phyloP scores from a whole-genome alignment of 2,888 invertebrate species.

The Cremastinae sp. region DNA sequence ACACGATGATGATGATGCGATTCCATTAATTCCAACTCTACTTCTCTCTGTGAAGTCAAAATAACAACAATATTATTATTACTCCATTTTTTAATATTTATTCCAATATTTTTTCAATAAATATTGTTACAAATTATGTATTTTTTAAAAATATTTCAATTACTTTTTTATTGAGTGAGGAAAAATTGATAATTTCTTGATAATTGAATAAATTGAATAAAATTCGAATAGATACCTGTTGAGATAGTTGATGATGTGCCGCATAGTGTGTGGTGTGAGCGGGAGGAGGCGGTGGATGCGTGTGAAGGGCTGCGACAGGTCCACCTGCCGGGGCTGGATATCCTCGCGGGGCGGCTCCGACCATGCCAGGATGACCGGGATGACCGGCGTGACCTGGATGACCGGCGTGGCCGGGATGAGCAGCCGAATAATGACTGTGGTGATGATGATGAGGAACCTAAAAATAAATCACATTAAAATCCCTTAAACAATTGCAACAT shows the following conservation, averaged over 20 bases:
- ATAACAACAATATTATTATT: too few species aligned
- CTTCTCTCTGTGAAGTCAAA: slow-evolving; percentile 71
- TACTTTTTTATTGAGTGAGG: too few species aligned
- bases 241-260: slow-evolving; percentile 76
- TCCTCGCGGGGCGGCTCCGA: slow-evolving; percentile 75
- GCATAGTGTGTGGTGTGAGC: slow-evolving; percentile 76
- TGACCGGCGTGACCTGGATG: too few species aligned
- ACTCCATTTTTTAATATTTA: too few species aligned
- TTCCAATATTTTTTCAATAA: neutral
- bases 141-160: too few species aligned
- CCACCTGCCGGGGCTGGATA: slow-evolving; percentile 75
- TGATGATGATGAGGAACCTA: slow-evolving; percentile 75
- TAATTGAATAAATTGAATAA: neutral
- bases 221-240: slow-evolving; percentile 70
- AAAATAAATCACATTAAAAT: neutral
- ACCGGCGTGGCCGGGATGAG: slow-evolving; percentile 75
- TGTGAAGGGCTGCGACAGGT: slow-evolving; percentile 74
- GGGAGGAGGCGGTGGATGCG: slow-evolving; percentile 71
- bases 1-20: slow-evolving; percentile 79
- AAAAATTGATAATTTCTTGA: slow-evolving; percentile 1
- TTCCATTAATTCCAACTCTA: slow-evolving; percentile 76
- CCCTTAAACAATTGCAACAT: neutral
- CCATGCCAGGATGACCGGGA: slow-evolving; percentile 74
- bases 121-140: too few species aligned
- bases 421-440: slow-evolving; percentile 73